Evolutionary conservation across 2,113 vertebrate species (phyloP).

Genomic region (Catagonus wagneri): DNA sequence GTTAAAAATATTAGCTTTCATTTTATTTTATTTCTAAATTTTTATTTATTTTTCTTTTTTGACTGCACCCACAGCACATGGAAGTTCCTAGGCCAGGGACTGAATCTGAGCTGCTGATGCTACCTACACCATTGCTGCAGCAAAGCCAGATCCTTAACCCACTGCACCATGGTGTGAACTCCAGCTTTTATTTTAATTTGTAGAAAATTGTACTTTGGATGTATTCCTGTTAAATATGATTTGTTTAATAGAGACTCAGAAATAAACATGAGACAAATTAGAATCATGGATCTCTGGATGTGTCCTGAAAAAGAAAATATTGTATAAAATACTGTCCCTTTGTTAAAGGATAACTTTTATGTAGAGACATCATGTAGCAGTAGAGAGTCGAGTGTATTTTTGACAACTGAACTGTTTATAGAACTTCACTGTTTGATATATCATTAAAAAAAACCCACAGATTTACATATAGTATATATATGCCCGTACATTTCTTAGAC

Average conservation of each 20-base stretch:
- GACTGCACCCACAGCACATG: no score
- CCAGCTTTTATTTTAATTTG: constrained; percentile 67
- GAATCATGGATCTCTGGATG: constrained; percentile 19
- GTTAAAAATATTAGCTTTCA: constrained; percentile 59
- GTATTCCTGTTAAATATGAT: constrained; percentile 39
- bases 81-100: no score
- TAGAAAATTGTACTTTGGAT: constrained; percentile 39
- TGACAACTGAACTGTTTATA: not conserved
- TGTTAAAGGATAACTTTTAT: not conserved
- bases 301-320: constrained; percentile 40
- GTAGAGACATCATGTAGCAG: not conserved
- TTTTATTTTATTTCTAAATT: not conserved
- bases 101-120: no score
- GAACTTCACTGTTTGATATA: not conserved
- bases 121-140: no score
- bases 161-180: no score
- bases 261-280: constrained; percentile 43
- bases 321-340: constrained; percentile 11
- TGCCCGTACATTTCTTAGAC: constrained; percentile 3
- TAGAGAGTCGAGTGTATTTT: not conserved
- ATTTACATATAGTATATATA: not conserved
- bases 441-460: not conserved
- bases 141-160: no score
- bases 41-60: no score
- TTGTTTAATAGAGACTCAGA: constrained; percentile 59